Percentiles rank a stretch among this genome's conserved stretches.
phyloP scores from a whole-genome alignment of 2,113 vertebrate species.

The Laterallus jamaicensis region DNA sequence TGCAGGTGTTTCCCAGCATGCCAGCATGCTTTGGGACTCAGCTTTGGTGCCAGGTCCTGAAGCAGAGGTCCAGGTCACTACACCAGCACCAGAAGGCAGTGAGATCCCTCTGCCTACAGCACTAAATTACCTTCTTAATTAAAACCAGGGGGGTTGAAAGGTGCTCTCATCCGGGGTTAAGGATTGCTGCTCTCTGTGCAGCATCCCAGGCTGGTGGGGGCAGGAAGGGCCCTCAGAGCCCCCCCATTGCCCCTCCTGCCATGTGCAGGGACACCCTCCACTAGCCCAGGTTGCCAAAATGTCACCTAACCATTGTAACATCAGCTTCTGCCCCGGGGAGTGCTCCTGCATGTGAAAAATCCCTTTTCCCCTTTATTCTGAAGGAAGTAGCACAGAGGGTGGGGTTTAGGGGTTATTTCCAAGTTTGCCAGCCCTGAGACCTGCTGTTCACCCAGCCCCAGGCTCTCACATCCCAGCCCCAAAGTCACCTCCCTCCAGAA shows the following conservation, averaged over 20 bases:
- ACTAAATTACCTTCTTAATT: background rate
- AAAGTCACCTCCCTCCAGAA: background rate
- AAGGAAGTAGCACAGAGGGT: no score
- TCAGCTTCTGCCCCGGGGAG: background rate
- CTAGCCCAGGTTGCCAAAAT: no score
- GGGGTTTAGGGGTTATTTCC: background rate
- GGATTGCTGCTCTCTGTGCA: background rate
- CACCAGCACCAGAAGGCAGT: background rate
- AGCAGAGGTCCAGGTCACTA: no score
- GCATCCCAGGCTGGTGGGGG: background rate
- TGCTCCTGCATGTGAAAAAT: background rate
- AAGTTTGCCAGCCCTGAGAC: background rate
- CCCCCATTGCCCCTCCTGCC: no score
- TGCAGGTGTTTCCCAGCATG: background rate
- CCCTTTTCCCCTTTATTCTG: background rate
- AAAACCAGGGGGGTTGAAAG: background rate
- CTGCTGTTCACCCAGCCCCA: background rate
- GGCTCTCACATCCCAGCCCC: background rate
- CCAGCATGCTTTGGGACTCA: background rate
- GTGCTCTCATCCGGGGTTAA: background rate
- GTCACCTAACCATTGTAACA: no score
- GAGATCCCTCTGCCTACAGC: background rate
- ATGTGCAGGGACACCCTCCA: no score
- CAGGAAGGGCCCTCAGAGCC: no score
- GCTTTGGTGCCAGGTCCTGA: background rate